Conservation (phyloP, 2,113 vertebrate genomes). For the Bubalus kerabau region DNA sequence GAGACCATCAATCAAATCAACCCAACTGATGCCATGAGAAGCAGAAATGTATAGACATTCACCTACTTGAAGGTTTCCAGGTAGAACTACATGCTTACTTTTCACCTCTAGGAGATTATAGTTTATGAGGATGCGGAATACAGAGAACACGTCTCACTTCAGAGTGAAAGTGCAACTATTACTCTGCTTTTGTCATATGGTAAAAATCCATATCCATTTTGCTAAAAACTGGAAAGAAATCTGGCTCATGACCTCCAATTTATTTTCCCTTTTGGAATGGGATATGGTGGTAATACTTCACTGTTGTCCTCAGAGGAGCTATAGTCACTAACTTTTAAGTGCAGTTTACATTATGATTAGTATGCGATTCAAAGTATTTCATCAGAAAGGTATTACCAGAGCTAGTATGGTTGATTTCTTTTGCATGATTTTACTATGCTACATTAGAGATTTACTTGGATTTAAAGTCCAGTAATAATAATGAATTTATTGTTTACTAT, state of each 20-base stretch:
- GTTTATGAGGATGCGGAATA: slow-evolving; percentile 45
- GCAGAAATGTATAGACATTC: not conserved
- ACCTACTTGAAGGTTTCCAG: not conserved
- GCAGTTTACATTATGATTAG: slow-evolving; percentile 39
- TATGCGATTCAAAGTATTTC: slow-evolving; percentile 33
- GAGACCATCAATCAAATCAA: not conserved
- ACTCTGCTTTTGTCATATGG: not conserved
- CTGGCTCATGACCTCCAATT: slow-evolving; percentile 39
- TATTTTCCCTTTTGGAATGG: slow-evolving; percentile 46
- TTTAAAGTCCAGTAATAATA: slow-evolving; percentile 44
- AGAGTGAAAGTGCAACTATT: slow-evolving; percentile 9
- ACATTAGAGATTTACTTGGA: slow-evolving; percentile 25
- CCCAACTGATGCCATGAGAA: not conserved
- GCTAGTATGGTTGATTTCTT: not conserved
- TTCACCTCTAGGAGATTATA: not conserved
- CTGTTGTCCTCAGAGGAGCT: slow-evolving; percentile 29
- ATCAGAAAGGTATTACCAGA: not conserved
- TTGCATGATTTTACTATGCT: not conserved
- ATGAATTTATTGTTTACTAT: slow-evolving; percentile 39
- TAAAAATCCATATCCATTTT: slow-evolving; percentile 42
- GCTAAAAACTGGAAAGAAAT: slow-evolving; percentile 28
- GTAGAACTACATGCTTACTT: not conserved
- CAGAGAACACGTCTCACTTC: slow-evolving; percentile 30
- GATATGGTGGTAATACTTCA: slow-evolving; percentile 29
- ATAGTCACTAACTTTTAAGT: slow-evolving; percentile 15